Percentiles rank a stretch among this genome's conserved stretches.
Conservation (phyloP, 2,888 invertebrate genomes). For the Drosophila koepferae region DNA sequence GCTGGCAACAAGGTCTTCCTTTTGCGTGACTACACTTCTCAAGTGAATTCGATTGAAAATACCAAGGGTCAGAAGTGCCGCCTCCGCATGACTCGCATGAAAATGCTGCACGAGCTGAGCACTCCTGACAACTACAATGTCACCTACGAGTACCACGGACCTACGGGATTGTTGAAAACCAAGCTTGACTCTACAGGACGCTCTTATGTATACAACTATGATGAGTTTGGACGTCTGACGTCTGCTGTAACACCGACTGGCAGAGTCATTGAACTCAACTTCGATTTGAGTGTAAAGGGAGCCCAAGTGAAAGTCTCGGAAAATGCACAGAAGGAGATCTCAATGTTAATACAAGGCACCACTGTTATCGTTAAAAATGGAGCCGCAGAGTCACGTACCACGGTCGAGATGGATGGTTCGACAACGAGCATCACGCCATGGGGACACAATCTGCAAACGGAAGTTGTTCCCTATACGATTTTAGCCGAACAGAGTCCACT, state of each 20-base stretch:
- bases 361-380: conserved; percentile 93
- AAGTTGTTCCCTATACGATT: conserved; percentile 95
- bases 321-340: conserved; percentile 92
- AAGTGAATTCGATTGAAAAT: conserved; percentile 97
- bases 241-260: conserved; percentile 98
- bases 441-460: conserved; percentile 95
- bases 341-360: conserved; percentile 94
- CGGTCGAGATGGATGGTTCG: conserved; percentile 92
- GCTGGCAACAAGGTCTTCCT: conserved; percentile 95
- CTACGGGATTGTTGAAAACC: conserved; percentile 94
- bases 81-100: conserved; percentile 95
- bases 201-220: conserved; percentile 97
- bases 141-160: conserved; percentile 96
- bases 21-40: conserved; percentile 92
- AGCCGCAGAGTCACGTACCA: conserved; percentile 92
- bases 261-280: conserved; percentile 93
- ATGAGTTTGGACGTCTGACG: conserved; percentile 96
- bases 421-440: conserved; percentile 93
- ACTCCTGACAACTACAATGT: conserved; percentile 97
- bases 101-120: conserved; percentile 94
- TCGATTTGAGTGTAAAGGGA: conserved; percentile 95
- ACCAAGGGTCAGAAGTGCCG: conserved; percentile 96
- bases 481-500: conserved; percentile 95
- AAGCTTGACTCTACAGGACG: conserved; percentile 95
- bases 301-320: conserved; percentile 94